phyloP scores from a whole-genome alignment of 2,113 vertebrate species.

The Megalops atlanticus region DNA sequence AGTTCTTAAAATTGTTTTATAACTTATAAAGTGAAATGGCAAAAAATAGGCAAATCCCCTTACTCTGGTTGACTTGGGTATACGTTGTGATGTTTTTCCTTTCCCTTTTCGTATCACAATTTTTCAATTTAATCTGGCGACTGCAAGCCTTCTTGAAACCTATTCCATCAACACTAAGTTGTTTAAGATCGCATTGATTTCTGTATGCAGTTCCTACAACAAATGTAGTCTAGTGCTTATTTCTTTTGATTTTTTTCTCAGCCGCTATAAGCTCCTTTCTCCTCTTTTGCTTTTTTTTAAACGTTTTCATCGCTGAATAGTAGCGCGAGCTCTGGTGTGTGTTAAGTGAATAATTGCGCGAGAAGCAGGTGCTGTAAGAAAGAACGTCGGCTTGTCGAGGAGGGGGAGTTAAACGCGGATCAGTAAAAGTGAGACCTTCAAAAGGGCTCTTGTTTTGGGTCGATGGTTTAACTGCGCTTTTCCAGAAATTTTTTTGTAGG shows the following conservation, averaged over 20 bases:
- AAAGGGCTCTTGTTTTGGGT: conserved; percentile 52
- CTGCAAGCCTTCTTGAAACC: conserved; percentile 4
- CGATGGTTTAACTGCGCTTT: conserved; percentile 56
- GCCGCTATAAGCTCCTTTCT: conserved; percentile 54
- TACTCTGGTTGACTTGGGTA: not conserved
- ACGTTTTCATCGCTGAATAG: conserved; percentile 55
- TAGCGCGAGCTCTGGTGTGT: conserved; percentile 51
- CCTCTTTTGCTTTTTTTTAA: conserved; percentile 54
- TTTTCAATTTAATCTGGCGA: conserved; percentile 28
- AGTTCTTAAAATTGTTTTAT: too few species aligned
- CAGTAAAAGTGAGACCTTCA: conserved; percentile 57
- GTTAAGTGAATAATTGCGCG: conserved; percentile 72
- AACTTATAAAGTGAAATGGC: too few species aligned
- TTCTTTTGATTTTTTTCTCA: conserved; percentile 62
- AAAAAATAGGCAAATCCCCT: not conserved
- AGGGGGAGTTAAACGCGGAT: conserved; percentile 46
- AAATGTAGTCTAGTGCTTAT: conserved; percentile 49
- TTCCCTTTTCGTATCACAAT: not conserved
- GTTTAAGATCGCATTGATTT: conserved; percentile 45
- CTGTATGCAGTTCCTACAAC: conserved; percentile 52
- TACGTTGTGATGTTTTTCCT: not conserved
- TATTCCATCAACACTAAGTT: conserved; percentile 36
- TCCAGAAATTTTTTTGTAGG: conserved; percentile 40
- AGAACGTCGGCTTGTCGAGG: conserved; percentile 19
- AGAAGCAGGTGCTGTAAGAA: conserved; percentile 67